These are phyloP conservation scores for Calyptommatus sinebrachiatus DNA, from an alignment of 2,113 vertebrate genomes.

Conservation along the genomic window DNA sequence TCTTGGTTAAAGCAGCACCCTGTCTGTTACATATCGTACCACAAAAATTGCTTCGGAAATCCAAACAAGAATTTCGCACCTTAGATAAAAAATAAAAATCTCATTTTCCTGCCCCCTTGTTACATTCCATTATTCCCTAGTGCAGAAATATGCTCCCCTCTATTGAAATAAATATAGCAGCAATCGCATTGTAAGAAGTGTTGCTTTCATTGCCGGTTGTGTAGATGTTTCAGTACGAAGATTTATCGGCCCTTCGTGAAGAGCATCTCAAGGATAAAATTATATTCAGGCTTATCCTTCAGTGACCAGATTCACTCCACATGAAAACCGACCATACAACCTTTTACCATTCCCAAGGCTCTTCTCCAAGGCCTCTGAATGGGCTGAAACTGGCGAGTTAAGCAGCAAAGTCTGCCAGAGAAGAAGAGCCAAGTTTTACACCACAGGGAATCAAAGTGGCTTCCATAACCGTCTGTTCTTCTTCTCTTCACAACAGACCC, in stretches of 20 bases:
- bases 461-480: no score
- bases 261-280: slow-evolving; percentile 64
- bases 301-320: slow-evolving; percentile 63
- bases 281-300: slow-evolving; percentile 53
- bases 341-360: slow-evolving; percentile 36
- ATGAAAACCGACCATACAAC: slow-evolving; percentile 61
- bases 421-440: slow-evolving; percentile 39
- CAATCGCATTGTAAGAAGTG: slow-evolving; percentile 67
- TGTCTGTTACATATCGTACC: slow-evolving; percentile 61
- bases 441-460: background rate
- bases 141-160: slow-evolving; percentile 85
- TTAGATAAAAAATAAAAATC: slow-evolving; percentile 64
- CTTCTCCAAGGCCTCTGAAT: slow-evolving; percentile 21
- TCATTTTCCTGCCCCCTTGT: slow-evolving; percentile 77
- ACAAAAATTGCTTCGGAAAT: slow-evolving; percentile 58
- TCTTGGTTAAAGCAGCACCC: slow-evolving; percentile 70
- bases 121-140: slow-evolving; percentile 62
- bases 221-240: slow-evolving; percentile 61
- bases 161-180: slow-evolving; percentile 87
- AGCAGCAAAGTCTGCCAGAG: slow-evolving; percentile 44
- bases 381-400: background rate
- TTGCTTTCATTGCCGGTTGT: slow-evolving; percentile 70
- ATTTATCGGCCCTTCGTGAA: slow-evolving; percentile 70
- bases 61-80: slow-evolving; percentile 37
- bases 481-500: no score